Evolutionary conservation across 2,888 invertebrate genomes (phyloP), one percentile per base, ranked within the genome.

Genomic region (Thymelicus lineola): DNA sequence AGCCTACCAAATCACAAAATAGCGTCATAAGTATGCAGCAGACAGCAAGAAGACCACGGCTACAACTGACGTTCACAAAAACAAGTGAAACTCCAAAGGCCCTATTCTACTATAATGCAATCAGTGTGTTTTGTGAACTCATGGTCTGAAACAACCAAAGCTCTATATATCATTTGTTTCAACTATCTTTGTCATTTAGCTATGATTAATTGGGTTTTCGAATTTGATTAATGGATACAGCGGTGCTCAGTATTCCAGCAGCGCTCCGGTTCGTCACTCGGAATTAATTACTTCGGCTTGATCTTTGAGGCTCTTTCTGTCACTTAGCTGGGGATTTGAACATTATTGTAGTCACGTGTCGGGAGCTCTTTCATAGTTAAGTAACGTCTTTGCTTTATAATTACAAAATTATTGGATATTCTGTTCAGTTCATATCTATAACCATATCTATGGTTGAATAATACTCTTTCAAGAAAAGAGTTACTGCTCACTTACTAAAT

Each of bases 231-330:
- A 74, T 63, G 68, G 71, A 42, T 55, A 36, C 74, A 61, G 48
- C 71, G 71, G 66, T 60, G 71, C 53, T 75, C 71, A 70, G 74
- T 74, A 76, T 74, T 75, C 74, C 42, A 66, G 65, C 62, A 58
- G 59, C 62, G 66, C 71, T 60, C 61, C 70, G 71, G 58, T 70
- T 71, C 66, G 73, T 63, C 75, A 74, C 71, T 73, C 35, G 60
- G 66, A 72, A 75, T 73, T 75, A 73, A 73, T 73, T 75, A 70
- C 67, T 65, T 68, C 28, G 14, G 35, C 55, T 10, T 48, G 42
- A 59, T 70, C 63, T 70, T 58, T 58, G 59, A 17, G 48, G 63
- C 58, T 59, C 50, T 64, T 64, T 64, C n/a, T 50, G 38, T 70
- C 48, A 58, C 46, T 53, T 62, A 45, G 58, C 15, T 45, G 28